Conservation (phyloP, 2,888 invertebrate genomes). For the Amphipoea oculea region DNA sequence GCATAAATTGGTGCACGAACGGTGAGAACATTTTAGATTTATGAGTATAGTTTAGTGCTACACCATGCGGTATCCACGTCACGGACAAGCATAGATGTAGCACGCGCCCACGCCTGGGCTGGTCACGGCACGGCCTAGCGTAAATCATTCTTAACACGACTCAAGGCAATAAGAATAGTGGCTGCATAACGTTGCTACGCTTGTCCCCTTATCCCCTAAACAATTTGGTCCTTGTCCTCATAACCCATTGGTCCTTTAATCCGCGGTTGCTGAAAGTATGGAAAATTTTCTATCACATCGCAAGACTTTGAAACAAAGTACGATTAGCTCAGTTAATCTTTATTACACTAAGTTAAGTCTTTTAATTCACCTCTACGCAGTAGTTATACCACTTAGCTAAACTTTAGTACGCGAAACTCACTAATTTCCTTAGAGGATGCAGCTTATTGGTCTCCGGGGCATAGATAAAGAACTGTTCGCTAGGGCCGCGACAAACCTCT, state of each 20-base stretch:
- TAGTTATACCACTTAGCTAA: slow-evolving; percentile 42
- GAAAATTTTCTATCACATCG: neutral
- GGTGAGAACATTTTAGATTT: neutral
- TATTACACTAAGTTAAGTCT: slow-evolving; percentile 24
- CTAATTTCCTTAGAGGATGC: slow-evolving; percentile 59
- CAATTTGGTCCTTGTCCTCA: neutral
- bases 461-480: slow-evolving; percentile 43
- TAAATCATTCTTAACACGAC: slow-evolving; percentile 13
- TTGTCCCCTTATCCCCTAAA: neutral
- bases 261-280: no score
- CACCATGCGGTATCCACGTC: neutral
- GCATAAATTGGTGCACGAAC: no score
- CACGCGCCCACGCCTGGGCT: neutral
- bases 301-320: neutral
- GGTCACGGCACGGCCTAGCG: neutral
- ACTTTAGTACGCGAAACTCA: slow-evolving; percentile 34
- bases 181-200: neutral
- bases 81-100: neutral
- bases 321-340: slow-evolving; percentile 11
- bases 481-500: slow-evolving; percentile 40
- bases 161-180: neutral
- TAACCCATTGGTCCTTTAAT: neutral
- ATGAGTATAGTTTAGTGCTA: slow-evolving; percentile 10
- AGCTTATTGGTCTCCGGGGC: slow-evolving; percentile 44
- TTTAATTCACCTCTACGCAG: slow-evolving; percentile 19